Percentiles rank a stretch among this genome's conserved stretches.
These are phyloP conservation scores for Polypterus senegalus DNA, from an alignment of 2,113 vertebrate species.

Conservation along the genomic window DNA sequence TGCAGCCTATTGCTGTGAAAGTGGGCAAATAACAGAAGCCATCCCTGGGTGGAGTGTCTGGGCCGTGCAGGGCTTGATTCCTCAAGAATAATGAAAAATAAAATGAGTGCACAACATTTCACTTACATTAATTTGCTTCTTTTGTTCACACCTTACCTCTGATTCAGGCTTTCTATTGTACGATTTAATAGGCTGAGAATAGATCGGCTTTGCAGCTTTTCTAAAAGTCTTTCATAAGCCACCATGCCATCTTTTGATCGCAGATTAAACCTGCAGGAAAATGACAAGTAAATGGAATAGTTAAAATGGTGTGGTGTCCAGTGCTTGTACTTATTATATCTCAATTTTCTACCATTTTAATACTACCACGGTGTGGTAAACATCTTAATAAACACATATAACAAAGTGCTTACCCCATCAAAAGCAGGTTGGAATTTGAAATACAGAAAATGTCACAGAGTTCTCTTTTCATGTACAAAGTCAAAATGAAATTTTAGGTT, in stretches of 20 bases:
- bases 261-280: slow-evolving; percentile 18
- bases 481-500: no score
- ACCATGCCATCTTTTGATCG: slow-evolving; percentile 17
- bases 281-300: neutral
- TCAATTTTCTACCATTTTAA: no score
- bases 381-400: no score
- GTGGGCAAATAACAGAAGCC: no score
- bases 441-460: no score
- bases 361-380: no score
- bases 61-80: neutral
- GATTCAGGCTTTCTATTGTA: slow-evolving; percentile 7
- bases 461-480: no score
- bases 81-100: neutral
- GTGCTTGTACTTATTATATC: no score
- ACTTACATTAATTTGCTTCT: neutral
- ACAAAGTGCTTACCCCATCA: no score
- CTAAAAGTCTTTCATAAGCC: slow-evolving; percentile 9
- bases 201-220: slow-evolving; percentile 18
- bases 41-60: neutral
- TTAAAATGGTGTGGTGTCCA: neutral
- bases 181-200: slow-evolving; percentile 16
- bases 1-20: no score
- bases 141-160: slow-evolving; percentile 7
- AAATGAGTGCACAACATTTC: neutral
- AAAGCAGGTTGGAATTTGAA: no score